These are phyloP conservation scores for Gambusia yucatana DNA, from an alignment of 2,797 vertebrate genomes.

Conservation along the genomic window DNA sequence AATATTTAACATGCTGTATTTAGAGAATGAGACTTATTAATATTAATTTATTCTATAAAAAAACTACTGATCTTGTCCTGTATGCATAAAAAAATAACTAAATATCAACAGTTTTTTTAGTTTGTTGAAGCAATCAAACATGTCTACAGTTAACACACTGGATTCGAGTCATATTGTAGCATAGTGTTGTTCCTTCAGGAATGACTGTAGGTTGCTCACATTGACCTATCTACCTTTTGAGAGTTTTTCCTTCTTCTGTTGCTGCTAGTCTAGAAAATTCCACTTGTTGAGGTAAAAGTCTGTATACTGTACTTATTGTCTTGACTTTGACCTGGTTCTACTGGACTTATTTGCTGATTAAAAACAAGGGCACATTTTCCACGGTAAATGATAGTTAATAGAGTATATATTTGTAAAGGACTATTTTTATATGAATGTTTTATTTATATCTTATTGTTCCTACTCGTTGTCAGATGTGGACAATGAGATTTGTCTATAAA, in stretches of 20 bases:
- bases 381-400: constrained; percentile 88
- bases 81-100: constrained; percentile 80
- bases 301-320: constrained; percentile 55
- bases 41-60: constrained; percentile 98
- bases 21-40: constrained; percentile 88
- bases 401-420: constrained; percentile 98
- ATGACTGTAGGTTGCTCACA: constrained; percentile 71
- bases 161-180: constrained; percentile 75
- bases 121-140: constrained; percentile 60
- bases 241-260: constrained; percentile 82
- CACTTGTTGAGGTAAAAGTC: constrained; percentile 70
- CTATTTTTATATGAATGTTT: constrained; percentile 99
- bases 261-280: constrained; percentile 94
- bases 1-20: constrained; percentile 97
- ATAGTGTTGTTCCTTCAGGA: constrained; percentile 62
- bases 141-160: constrained; percentile 74
- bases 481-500: constrained; percentile 58
- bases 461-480: constrained; percentile 76
- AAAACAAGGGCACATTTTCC: constrained; percentile 83
- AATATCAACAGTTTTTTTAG: constrained; percentile 72
- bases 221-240: constrained; percentile 76
- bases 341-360: constrained; percentile 56
- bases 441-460: constrained; percentile 91
- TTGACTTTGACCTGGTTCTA: constrained; percentile 67
- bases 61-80: constrained; percentile 81